These are phyloP conservation scores for Taxidea taxus DNA, from an alignment of 2,113 vertebrate genomes.

Conservation along the genomic window DNA sequence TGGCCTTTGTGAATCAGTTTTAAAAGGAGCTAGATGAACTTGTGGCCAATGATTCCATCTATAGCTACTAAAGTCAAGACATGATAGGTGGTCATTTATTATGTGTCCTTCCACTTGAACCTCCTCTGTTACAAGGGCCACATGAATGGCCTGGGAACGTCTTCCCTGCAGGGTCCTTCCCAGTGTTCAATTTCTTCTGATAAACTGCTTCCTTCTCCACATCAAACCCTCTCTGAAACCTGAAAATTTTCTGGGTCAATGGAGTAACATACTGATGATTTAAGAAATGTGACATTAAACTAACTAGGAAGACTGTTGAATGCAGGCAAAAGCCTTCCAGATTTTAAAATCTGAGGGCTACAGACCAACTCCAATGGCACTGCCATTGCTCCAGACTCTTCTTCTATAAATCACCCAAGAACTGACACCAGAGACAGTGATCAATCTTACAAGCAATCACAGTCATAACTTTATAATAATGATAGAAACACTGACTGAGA, in stretches of 20 bases:
- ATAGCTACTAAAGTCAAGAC: not conserved
- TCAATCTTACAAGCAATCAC: not conserved
- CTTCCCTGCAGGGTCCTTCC: not conserved
- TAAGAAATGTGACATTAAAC: not conserved
- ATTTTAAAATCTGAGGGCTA: not conserved
- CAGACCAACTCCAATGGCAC: not conserved
- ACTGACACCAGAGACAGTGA: not conserved
- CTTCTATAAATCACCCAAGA: not conserved
- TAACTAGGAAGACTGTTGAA: not conserved
- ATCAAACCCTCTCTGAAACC: not conserved
- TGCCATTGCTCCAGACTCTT: not conserved
- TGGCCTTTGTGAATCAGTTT: conserved; percentile 14
- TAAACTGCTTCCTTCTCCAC: not conserved
- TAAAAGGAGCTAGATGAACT: not conserved
- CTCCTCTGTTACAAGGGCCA: not conserved
- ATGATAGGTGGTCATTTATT: not conserved
- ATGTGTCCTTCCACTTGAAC: not conserved
- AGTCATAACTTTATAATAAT: conserved; percentile 16
- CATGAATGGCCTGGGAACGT: not conserved
- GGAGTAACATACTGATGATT: not conserved
- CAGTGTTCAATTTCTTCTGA: not conserved
- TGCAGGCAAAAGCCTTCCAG: not conserved
- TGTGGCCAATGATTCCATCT: not conserved
- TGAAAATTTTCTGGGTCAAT: not conserved
- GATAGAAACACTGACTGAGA: not conserved